phyloP scores from a whole-genome alignment of 1,140 invertebrate genomes.

The Melitaea cinxia region DNA sequence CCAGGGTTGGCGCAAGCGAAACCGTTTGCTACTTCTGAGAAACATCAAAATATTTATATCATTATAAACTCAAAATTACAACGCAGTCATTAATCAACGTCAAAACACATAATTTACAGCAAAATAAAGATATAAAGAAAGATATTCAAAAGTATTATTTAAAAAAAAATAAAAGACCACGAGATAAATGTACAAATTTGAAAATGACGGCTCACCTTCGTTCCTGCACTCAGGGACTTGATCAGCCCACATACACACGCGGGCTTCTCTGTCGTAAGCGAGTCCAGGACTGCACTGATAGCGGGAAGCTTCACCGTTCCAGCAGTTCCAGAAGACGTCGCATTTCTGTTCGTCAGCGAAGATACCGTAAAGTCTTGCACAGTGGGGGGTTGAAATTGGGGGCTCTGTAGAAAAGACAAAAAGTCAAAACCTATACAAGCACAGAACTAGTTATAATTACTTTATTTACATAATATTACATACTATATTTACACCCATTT shows the following conservation, averaged over 20 bases:
- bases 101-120: too few species aligned
- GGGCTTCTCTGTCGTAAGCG: slow-evolving; percentile 94
- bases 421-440: slow-evolving; percentile 11
- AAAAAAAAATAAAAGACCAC: too few species aligned
- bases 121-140: too few species aligned
- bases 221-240: slow-evolving; percentile 95
- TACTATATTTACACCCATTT: too few species aligned
- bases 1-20: slow-evolving; percentile 93
- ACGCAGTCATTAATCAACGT: neutral
- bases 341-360: slow-evolving; percentile 94
- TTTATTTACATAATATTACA: too few species aligned
- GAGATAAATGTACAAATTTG: too few species aligned
- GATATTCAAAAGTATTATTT: too few species aligned
- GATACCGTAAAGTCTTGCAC: slow-evolving; percentile 94
- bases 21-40: slow-evolving; percentile 92
- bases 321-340: slow-evolving; percentile 97
- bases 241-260: slow-evolving; percentile 97
- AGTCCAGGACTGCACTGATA: slow-evolving; percentile 97
- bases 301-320: slow-evolving; percentile 95
- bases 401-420: slow-evolving; percentile 84
- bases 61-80: neutral
- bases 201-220: slow-evolving; percentile 85
- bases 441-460: slow-evolving; percentile 1
- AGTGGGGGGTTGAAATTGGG: slow-evolving; percentile 92
- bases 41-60: slow-evolving; percentile 52